Conservation (phyloP, 2,797 vertebrate species). For the Danio jaintianensis region DNA sequence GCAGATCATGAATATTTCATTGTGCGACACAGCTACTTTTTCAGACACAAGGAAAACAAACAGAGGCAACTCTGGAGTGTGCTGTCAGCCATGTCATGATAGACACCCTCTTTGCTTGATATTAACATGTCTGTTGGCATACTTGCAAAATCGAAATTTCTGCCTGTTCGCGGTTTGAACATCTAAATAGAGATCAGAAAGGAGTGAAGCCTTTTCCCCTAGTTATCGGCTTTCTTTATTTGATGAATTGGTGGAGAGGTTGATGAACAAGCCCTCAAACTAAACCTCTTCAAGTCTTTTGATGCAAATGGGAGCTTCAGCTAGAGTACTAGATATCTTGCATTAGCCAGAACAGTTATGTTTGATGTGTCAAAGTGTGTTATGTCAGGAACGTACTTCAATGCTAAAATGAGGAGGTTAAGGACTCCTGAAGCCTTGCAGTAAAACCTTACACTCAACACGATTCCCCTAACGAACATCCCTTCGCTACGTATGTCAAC, state of each 20-base stretch:
- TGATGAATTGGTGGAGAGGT: background rate
- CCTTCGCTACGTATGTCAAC: conserved; percentile 63
- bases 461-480: conserved; percentile 62
- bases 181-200: conserved; percentile 39
- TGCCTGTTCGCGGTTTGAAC: conserved; percentile 7
- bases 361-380: conserved; percentile 8
- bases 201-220: background rate
- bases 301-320: background rate
- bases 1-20: conserved; percentile 72
- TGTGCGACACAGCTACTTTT: conserved; percentile 63
- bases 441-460: conserved; percentile 19
- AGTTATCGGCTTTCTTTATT: conserved; percentile 13
- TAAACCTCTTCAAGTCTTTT: background rate
- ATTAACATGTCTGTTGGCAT: conserved; percentile 34
- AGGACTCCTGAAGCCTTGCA: conserved; percentile 16
- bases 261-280: conserved; percentile 20
- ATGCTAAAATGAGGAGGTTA: background rate
- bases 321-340: conserved; percentile 5
- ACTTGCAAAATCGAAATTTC: conserved; percentile 38
- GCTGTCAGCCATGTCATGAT: conserved; percentile 68
- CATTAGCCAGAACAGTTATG: background rate
- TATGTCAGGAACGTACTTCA: background rate
- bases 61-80: conserved; percentile 59
- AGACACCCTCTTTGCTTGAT: conserved; percentile 56
- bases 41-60: conserved; percentile 68